Evolutionary conservation across 2,797 vertebrate species (phyloP), one percentile per base, ranked within the genome.

Genomic region (Takifugu ocellatus): DNA sequence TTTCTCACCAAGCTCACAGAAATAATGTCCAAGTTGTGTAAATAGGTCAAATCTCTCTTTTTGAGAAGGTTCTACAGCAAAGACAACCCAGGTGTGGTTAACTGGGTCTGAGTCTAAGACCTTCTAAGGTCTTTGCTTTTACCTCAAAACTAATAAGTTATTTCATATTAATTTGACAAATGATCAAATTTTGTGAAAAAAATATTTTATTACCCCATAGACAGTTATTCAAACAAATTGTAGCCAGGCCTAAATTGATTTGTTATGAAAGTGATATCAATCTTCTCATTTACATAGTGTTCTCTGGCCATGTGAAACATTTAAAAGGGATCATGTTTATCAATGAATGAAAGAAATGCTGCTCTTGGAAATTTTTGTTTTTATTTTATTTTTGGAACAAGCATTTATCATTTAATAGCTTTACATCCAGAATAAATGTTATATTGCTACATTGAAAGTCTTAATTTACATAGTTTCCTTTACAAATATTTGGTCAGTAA

Each of bases 401-500:
- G 25, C 36, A 39, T 33, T 33, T 33, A 33, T 74, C 24, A 66
- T 85, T 83, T 85, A 83, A 84, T 81, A 71, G 66, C 77, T 81
- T 83, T 78, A 84, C 69, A 82, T 70, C 17, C 45, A 46, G 76
- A 59, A 56, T 82, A 81, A 72, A 68, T 79, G 77, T 76, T 66
- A 69, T 48, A 75, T 78, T 78, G 80, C 79, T 87, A 85, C 72
- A 74, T 21, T 78, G 68, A 75, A 25, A 77, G 59, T 74, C 43
- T 84, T 87, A 87, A 83, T 90, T 82, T 90, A 90, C 88, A 90
- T 63, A 66, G 78, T 68, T 12, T 62, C 54, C 80, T 82, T 86
- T 85, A 86, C 81, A 88, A 81, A 78, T 69, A 66, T 79, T 70
- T 77, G 69, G 75, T 64, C 68, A 64, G 62, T 75, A 44, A 72